Conservation (phyloP, 2,888 invertebrate species). For the Teinopalpus imperialis region DNA sequence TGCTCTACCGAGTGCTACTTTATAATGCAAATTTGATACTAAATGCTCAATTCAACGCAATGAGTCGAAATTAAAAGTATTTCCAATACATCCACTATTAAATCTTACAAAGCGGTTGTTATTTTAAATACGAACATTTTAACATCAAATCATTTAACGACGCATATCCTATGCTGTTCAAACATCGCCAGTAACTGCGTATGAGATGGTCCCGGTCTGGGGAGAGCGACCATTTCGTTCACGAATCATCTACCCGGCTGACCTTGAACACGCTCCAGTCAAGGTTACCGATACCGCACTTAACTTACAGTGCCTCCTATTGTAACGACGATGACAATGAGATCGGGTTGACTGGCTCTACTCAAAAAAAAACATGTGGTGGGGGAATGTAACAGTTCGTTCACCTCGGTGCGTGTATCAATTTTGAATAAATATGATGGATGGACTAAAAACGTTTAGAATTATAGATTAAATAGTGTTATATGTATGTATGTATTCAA, state of each 20-base stretch:
- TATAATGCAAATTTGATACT: too few species aligned
- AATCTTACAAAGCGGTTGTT: neutral
- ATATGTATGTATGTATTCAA: too few species aligned
- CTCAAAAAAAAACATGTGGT: slow-evolving; percentile 49
- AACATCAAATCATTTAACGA: slow-evolving; percentile 8
- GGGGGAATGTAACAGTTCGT: slow-evolving; percentile 61
- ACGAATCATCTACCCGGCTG: slow-evolving; percentile 32
- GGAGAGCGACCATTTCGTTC: slow-evolving; percentile 30
- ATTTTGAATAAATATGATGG: slow-evolving; percentile 56
- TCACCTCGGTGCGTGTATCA: slow-evolving; percentile 65
- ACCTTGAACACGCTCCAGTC: slow-evolving; percentile 65
- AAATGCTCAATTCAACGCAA: too few species aligned
- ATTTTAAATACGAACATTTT: neutral
- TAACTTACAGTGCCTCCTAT: slow-evolving; percentile 52
- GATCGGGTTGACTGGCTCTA: slow-evolving; percentile 62
- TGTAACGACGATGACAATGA: slow-evolving; percentile 61
- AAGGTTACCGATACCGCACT: slow-evolving; percentile 50
- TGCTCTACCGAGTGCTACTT: too few species aligned
- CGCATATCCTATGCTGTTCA: neutral
- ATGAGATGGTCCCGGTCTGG: slow-evolving; percentile 16
- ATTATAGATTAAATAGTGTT: slow-evolving; percentile 37
- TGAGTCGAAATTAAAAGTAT: too few species aligned
- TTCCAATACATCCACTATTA: too few species aligned
- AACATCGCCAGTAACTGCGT: slow-evolving; percentile 14
- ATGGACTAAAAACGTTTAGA: slow-evolving; percentile 40